Evolutionary conservation across 1,140 invertebrate species (phyloP).

Genomic region (Grapholita molesta): DNA sequence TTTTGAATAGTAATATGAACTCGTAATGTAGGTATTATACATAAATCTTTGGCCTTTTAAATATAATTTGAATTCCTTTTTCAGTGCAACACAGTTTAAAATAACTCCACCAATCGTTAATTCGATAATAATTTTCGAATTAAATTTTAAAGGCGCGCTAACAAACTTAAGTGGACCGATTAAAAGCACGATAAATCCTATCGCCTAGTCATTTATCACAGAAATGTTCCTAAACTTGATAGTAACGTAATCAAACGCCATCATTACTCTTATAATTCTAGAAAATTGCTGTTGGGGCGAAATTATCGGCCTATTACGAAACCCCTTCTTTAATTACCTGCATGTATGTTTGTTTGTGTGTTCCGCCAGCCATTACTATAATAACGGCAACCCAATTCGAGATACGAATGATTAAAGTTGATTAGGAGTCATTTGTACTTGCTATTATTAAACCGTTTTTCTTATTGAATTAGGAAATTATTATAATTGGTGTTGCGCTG

Average conservation of each 20-base stretch:
- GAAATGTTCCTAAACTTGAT: conserved; percentile 35
- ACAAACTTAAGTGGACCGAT: conserved; percentile 9
- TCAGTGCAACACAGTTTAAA: not conserved
- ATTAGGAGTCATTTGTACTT: conserved; percentile 65
- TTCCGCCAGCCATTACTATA: conserved; percentile 67
- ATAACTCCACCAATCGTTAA: not conserved
- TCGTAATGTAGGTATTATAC: not conserved
- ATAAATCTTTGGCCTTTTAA: not conserved
- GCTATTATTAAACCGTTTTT: conserved; percentile 50
- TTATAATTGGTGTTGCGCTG: conserved; percentile 28
- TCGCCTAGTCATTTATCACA: conserved; percentile 54
- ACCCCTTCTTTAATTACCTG: conserved; percentile 75
- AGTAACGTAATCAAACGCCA: conserved; percentile 47
- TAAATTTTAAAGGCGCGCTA: conserved; percentile 3
- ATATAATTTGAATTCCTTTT: not conserved
- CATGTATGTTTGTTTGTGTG: conserved; percentile 70
- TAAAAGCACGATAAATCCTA: conserved; percentile 37
- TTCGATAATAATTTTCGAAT: conserved; percentile 1
- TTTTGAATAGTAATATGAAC: not conserved
- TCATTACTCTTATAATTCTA: conserved; percentile 68
- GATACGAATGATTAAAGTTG: conserved; percentile 64
- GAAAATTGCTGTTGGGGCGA: conserved; percentile 61
- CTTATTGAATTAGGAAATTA: conserved; percentile 33
- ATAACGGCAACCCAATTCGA: conserved; percentile 61
- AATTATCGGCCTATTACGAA: conserved; percentile 73